Evolutionary conservation across 2,797 vertebrate genomes (phyloP).

Genomic region (Cottoperca gobio): DNA sequence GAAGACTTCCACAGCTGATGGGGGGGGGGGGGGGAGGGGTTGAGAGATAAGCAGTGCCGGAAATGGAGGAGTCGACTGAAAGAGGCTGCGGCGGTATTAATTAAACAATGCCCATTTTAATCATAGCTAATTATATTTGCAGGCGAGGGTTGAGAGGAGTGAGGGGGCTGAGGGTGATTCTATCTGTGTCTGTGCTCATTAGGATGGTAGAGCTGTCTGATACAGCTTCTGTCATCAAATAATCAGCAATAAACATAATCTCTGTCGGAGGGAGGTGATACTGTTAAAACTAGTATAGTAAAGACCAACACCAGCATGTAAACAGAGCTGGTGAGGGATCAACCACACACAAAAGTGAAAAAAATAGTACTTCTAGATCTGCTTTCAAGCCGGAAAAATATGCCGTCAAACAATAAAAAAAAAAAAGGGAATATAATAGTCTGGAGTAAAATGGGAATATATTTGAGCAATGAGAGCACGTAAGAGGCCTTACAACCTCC

Average conservation of each 20-base stretch:
- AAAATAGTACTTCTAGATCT: background rate
- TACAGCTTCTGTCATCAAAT: conserved; percentile 53
- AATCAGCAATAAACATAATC: conserved; percentile 54
- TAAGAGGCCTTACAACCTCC: conserved; percentile 59
- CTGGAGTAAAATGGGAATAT: conserved; percentile 55
- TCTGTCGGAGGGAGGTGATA: conserved; percentile 29
- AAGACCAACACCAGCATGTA: conserved; percentile 8
- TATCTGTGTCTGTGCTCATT: conserved; percentile 72
- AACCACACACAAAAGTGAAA: conserved; percentile 1
- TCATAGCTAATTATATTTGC: conserved; percentile 91
- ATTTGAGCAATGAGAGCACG: conserved; percentile 17
- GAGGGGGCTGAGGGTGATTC: conserved; percentile 69
- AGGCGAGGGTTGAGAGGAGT: conserved; percentile 69
- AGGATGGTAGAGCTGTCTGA: conserved; percentile 59
- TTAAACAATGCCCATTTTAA: conserved; percentile 90
- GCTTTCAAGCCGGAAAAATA: conserved; percentile 16
- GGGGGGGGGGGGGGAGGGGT: conserved; percentile 20
- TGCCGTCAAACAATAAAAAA: conserved; percentile 20
- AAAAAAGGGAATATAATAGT: conserved; percentile 20
- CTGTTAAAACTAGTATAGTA: conserved; percentile 23
- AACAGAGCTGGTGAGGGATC: background rate
- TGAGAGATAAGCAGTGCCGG: conserved; percentile 64
- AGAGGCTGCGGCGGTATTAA: conserved; percentile 81
- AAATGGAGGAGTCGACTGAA: conserved; percentile 74
- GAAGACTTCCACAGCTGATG: conserved; percentile 56